phyloP scores from a whole-genome alignment of 1,140 invertebrate species.

The Drosophila bipectinata region DNA sequence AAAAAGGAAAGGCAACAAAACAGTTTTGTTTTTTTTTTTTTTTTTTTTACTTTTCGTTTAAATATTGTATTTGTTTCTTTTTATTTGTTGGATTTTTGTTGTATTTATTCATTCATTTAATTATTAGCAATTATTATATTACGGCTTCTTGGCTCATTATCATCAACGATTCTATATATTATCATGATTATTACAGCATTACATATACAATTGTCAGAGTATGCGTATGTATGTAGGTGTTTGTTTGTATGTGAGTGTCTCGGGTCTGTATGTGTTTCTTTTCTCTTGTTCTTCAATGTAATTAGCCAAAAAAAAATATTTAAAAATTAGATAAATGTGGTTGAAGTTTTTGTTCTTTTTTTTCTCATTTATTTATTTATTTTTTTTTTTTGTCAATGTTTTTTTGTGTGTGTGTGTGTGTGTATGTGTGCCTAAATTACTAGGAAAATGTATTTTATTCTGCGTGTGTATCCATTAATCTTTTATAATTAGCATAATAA shows the following conservation, averaged over 20 bases:
- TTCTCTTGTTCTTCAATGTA: constrained; percentile 3
- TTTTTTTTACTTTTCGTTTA: constrained; percentile 29
- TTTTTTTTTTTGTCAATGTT: constrained; percentile 10
- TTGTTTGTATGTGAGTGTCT: constrained; percentile 9
- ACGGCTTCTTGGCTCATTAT: constrained; percentile 48
- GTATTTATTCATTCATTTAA: constrained; percentile 47
- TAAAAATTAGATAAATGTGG: constrained; percentile 45
- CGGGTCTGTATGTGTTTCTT: constrained; percentile 16
- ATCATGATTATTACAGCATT: constrained; percentile 68
- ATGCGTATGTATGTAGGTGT: constrained; percentile 37
- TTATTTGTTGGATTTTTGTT: constrained; percentile 49
- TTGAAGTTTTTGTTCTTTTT: constrained; percentile 18
- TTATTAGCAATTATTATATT: constrained; percentile 54
- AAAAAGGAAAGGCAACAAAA: constrained; percentile 41
- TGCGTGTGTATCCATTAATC: constrained; percentile 38
- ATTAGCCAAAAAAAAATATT: constrained; percentile 27
- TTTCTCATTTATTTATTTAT: constrained; percentile 16
- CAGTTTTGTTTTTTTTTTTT: neutral
- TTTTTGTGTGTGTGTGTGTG: constrained; percentile 5
- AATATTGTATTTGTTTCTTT: constrained; percentile 55
- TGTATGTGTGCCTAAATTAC: constrained; percentile 60
- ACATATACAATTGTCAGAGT: constrained; percentile 59
- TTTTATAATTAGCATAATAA: constrained; percentile 65
- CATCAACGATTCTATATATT: constrained; percentile 60
- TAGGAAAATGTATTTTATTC: constrained; percentile 61